Evolutionary conservation across 2,797 vertebrate species (phyloP), one percentile per base, ranked within the genome.

Genomic region (Harpia harpyja): DNA sequence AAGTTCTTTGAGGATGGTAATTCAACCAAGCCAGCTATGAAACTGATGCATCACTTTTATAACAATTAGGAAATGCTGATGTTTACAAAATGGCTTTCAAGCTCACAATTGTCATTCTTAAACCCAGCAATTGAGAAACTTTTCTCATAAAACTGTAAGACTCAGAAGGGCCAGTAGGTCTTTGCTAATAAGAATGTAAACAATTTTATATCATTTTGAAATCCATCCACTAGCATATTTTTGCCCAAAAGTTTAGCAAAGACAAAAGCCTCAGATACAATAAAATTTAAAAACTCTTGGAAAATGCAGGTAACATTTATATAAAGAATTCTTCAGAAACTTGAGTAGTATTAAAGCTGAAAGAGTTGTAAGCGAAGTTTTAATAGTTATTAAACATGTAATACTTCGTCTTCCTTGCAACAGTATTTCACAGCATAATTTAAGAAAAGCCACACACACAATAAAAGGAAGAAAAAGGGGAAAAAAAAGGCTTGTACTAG

Each of bases 361-460:
- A 72, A 76, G 33, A 14, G 72, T 19, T 70, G 13, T 3, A 22
- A 56, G 74, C 32, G 7, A 67, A 95, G 89, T 95, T 96, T 94
- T 82, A 59, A 74, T 76, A 33, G 94, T 96, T 72, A 92, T 95
- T 97, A 94, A 94, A 96, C 92, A 72, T n/a, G 44, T 59, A 69
- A 28, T 60, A 54, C 41, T 89, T 96, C 78, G 88, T 97, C 96
- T 87, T 91, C 96, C 94, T 92, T 65, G 92, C 97, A 95, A 92
- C 41, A 86, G 87, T 41, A 78, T 95, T 97, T 96, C 97, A 94
- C 89, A 92, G 88, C 91, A 84, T 57, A 91, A 96, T 97, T 98
- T 96, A 91, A 92, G 94, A 97, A 97, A 97, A 98, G 92, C 88
- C 97, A 91, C 88, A 96, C 96, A 88, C 91, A 95, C 88, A 95